Conservation (phyloP, 2,888 invertebrate genomes). For the Rhagonycha fulva region DNA sequence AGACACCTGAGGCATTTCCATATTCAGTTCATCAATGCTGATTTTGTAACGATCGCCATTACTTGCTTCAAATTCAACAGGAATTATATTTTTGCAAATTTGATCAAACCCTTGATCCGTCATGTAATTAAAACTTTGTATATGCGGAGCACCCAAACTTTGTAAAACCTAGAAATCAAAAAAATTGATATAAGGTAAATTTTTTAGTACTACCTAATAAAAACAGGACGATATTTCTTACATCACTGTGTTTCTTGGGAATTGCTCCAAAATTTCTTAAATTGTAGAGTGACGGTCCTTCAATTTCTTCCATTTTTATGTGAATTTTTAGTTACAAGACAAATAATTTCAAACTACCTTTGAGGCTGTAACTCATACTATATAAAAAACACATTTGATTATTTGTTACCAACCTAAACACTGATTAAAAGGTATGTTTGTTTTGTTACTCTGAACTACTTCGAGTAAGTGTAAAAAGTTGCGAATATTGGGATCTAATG, state of each 20-base stretch:
- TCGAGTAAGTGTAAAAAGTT: too few species aligned
- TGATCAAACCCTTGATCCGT: conserved; percentile 73
- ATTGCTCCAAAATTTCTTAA: conserved; percentile 61
- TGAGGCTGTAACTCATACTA: neutral
- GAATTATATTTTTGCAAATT: conserved; percentile 67
- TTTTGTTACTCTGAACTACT: too few species aligned
- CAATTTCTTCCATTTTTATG: neutral
- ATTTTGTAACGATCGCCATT: conserved; percentile 69
- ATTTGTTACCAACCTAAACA: neutral
- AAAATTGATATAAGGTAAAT: neutral
- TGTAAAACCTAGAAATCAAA: conserved; percentile 64
- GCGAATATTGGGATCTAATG: too few species aligned
- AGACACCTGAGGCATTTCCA: conserved; percentile 71
- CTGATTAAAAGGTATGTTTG: too few species aligned
- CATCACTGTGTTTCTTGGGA: conserved; percentile 65
- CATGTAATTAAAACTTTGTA: conserved; percentile 93
- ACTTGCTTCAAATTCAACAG: conserved; percentile 71
- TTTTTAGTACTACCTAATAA: neutral
- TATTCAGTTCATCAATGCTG: conserved; percentile 65
- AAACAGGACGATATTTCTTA: conserved; percentile 48
- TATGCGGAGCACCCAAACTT: conserved; percentile 79
- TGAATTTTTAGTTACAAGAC: neutral
- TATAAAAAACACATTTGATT: neutral
- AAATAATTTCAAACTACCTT: neutral
- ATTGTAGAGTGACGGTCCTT: neutral